A percentile compares a stretch with the other conserved stretches of the same genome.
Evolutionary conservation across 2,113 vertebrate genomes (phyloP).

Genomic region (Cettia cetti): DNA sequence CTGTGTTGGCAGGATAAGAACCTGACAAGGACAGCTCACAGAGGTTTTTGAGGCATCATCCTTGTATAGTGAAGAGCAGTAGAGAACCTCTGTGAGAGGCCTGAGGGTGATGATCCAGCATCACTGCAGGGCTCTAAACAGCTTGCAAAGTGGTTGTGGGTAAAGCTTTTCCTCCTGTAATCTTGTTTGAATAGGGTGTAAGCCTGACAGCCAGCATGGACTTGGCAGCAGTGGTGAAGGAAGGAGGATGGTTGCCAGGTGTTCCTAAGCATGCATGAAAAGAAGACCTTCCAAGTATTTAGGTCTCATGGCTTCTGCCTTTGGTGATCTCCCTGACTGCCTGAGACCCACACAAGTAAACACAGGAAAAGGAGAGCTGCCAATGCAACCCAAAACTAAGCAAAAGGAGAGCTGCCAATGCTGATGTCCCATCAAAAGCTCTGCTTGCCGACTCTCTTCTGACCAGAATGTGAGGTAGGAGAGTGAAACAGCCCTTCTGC

Average conservation of each 20-base stretch:
- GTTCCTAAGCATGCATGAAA: background rate
- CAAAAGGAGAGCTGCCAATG: background rate
- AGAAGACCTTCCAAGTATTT: background rate
- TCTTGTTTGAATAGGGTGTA: background rate
- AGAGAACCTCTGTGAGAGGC: background rate
- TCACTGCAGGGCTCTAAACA: background rate
- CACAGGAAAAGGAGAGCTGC: background rate
- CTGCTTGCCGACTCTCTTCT: background rate
- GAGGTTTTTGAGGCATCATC: background rate
- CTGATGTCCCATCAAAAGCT: background rate
- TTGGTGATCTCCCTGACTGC: background rate
- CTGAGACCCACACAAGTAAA: background rate
- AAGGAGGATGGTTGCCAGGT: background rate
- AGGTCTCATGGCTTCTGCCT: background rate
- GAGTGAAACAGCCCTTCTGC: rapidly evolving
- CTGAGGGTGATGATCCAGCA: background rate
- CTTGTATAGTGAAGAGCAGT: background rate
- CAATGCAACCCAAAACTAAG: background rate
- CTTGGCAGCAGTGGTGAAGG: background rate
- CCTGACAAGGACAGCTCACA: background rate
- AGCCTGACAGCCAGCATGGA: background rate
- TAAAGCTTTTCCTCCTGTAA: background rate
- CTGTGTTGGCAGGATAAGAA: background rate
- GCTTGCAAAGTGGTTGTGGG: background rate
- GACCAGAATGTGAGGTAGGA: rapidly evolving